phyloP scores from a whole-genome alignment of 2,113 vertebrate species.

The Rostratula benghalensis region DNA sequence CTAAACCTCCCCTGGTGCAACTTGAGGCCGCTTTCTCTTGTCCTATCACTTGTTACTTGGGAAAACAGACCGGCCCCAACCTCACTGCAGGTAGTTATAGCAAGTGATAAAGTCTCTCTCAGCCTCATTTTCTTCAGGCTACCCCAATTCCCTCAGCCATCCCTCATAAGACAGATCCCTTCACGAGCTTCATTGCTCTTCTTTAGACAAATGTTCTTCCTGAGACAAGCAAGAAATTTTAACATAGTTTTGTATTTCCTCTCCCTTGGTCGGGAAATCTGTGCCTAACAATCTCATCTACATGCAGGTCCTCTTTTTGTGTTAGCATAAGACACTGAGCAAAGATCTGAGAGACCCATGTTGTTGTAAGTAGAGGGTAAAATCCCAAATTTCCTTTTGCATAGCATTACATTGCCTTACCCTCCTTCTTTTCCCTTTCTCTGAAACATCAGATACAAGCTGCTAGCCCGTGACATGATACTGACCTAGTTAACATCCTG shows the following conservation, averaged over 20 bases:
- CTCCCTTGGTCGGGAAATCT: neutral
- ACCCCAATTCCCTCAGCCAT: neutral
- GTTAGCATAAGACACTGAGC: neutral
- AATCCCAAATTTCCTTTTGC: neutral
- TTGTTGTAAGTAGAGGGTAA: neutral
- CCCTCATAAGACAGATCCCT: neutral
- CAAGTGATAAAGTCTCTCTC: accelerated
- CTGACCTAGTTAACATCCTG: neutral
- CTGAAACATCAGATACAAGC: neutral
- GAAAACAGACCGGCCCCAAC: neutral
- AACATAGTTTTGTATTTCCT: neutral
- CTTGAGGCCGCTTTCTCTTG: neutral
- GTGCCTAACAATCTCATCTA: neutral
- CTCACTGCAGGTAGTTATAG: neutral
- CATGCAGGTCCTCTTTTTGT: neutral
- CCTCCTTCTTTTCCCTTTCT: neutral
- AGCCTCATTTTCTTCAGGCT: neutral
- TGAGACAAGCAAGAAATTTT: neutral
- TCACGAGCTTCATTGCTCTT: neutral
- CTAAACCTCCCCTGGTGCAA: neutral
- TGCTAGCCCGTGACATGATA: neutral
- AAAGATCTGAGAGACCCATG: neutral
- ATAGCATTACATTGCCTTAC: neutral
- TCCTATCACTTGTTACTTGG: neutral
- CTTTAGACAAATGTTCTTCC: neutral